Evolutionary conservation across 2,797 vertebrate genomes (phyloP).

Genomic region (Myotis findleyi): DNA sequence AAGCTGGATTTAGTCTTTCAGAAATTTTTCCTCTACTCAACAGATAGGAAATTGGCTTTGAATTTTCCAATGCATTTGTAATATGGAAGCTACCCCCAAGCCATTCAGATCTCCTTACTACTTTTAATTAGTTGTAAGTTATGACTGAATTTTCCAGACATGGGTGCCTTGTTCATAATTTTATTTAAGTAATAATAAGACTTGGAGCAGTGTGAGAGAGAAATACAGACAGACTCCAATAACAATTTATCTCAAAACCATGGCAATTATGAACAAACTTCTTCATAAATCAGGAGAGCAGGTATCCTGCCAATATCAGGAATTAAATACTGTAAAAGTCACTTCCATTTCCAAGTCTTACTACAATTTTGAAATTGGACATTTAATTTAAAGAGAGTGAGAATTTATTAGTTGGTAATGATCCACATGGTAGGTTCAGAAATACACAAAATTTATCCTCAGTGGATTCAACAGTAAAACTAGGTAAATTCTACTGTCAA

Average conservation of each 20-base stretch:
- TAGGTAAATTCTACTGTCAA: background rate
- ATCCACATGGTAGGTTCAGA: background rate
- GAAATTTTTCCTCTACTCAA: background rate
- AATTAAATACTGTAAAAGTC: background rate
- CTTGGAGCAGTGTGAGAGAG: background rate
- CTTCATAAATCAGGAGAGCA: background rate
- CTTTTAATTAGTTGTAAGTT: background rate
- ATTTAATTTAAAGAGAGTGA: background rate
- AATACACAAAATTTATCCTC: background rate
- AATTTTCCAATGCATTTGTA: background rate
- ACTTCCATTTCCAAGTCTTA: background rate
- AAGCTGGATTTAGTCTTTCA: background rate
- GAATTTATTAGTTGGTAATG: background rate
- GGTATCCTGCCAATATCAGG: background rate
- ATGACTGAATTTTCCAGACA: background rate
- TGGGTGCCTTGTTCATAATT: background rate
- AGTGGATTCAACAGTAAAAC: background rate
- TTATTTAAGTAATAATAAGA: background rate
- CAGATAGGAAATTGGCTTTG: background rate
- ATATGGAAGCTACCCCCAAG: background rate
- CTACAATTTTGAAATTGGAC: background rate
- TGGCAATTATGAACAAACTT: background rate
- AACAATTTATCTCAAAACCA: slow-evolving; percentile 14
- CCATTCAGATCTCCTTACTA: background rate
- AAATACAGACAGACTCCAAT: background rate